Percentiles rank a stretch among this genome's conserved stretches.
Evolutionary conservation across 2,888 invertebrate species (phyloP).

Genomic region (Polymixis flavicincta): DNA sequence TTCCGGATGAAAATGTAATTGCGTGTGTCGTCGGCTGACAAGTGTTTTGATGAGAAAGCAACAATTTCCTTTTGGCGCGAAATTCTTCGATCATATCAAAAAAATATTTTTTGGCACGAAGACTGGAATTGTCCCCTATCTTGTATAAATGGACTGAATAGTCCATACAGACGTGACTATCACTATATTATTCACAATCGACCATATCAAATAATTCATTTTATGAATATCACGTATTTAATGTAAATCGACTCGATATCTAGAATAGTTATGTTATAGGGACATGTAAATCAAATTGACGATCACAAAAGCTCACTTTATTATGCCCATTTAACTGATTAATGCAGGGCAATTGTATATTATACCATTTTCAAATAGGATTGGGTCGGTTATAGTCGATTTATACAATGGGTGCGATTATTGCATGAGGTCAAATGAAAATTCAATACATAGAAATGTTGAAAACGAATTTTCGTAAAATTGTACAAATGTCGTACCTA

Average conservation of each 20-base stretch:
- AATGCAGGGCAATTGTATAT: constrained; percentile 37
- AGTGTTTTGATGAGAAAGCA: constrained; percentile 77
- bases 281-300: constrained; percentile 52
- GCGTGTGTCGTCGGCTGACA: constrained; percentile 79
- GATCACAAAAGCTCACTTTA: constrained; percentile 51
- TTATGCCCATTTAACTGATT: constrained; percentile 42
- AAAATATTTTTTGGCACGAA: constrained; percentile 24
- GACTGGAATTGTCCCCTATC: neutral
- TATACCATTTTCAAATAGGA: constrained; percentile 31
- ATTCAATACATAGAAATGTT: constrained; percentile 19
- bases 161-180: constrained; percentile 40
- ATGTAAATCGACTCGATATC: constrained; percentile 60
- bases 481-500: neutral
- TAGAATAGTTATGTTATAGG: constrained; percentile 42
- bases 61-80: constrained; percentile 58
- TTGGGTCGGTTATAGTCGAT: constrained; percentile 18
- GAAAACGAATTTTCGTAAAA: neutral
- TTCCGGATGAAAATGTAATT: constrained; percentile 82
- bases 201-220: constrained; percentile 37
- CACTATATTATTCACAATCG: constrained; percentile 42
- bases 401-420: constrained; percentile 15
- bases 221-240: constrained; percentile 36
- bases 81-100: constrained; percentile 31
- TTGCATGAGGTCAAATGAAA: constrained; percentile 10
- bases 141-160: constrained; percentile 36